Evolutionary conservation across 2,113 vertebrate species (phyloP), one percentile per base, ranked within the genome.

Genomic region (Caranx melampygus): DNA sequence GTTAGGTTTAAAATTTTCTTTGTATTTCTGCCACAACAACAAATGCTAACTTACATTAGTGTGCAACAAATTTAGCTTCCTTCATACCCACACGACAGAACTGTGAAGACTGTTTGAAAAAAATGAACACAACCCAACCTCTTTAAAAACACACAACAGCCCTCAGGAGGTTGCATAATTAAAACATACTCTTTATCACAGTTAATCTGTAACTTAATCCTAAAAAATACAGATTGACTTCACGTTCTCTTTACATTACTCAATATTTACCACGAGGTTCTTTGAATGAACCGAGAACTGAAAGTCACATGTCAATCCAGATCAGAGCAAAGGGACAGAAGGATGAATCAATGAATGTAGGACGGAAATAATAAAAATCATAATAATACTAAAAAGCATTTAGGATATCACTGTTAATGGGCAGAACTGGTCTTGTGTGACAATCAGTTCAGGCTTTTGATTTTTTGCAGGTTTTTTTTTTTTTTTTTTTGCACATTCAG

Each of bases 111-210:
- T 18, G 10, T 59, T 62, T 42, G 61, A 44, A n/a, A 63, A 58
- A 75, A 35, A 58, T 11, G 18, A 47, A 64, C 21, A 49, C 37
- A 62, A 37, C 64, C 54, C 31, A 15, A 75, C 21, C 31, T 42
- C 60, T 67, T 49, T 72, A 73, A 81, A 83, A 81, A 83, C 62
- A 77, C 18, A 8, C 65, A 37, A 37, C 37, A 37, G 37, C 81
- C 74, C 52, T 58, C 51, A 49, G 33, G 33, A 71, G 73, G 77
- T 49, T 76, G 78, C 69, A 61, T 87, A 72, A 82, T 72, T 79
- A 85, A 89, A 88, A 91, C 85, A 87, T 79, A 87, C 73, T 88
- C 87, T 73, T 61, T 63, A 58, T 79, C 66, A 81, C 49, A 81
- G 59, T 72, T 78, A 34, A 40, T 61, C 68, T 74, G 51, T 49